Evolutionary conservation across 92 coral and sea anemone species (phyloP).

Genomic region (Micromussa lordhowensis): DNA sequence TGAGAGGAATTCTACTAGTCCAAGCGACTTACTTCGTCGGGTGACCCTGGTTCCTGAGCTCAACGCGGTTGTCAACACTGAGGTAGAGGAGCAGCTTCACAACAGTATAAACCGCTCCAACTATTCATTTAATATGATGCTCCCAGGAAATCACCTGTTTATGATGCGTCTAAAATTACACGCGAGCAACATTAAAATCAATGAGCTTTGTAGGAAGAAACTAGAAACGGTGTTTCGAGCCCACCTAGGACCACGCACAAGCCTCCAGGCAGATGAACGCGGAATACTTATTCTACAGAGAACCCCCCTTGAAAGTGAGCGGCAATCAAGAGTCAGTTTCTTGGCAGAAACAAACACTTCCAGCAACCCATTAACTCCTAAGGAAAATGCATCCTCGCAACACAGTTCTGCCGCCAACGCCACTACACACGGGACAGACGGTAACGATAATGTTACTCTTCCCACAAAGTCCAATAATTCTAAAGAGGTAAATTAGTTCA

Average conservation of each 20-base stretch:
- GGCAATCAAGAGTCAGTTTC: neutral
- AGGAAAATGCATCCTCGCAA: too few species aligned
- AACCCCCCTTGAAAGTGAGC: neutral
- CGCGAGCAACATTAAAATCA: constrained; percentile 38
- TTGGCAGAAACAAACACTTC: too few species aligned
- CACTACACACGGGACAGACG: neutral
- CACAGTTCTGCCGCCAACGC: neutral
- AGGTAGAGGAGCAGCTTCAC: constrained; percentile 62
- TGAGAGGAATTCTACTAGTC: constrained; percentile 51
- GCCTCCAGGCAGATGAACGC: neutral
- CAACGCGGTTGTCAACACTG: constrained; percentile 49
- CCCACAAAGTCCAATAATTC: neutral
- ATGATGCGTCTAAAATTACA: constrained; percentile 63
- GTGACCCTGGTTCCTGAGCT: constrained; percentile 58
- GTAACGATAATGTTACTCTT: neutral
- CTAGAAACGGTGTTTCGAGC: constrained; percentile 23
- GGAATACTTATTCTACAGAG: neutral
- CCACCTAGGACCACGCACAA: neutral
- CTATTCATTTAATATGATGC: constrained; percentile 64
- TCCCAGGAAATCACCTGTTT: constrained; percentile 64
- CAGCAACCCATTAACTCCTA: neutral
- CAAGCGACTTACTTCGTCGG: constrained; percentile 39
- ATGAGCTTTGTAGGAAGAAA: constrained; percentile 6
- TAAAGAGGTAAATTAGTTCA: neutral
- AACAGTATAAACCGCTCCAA: constrained; percentile 51